Evolutionary conservation across 1,140 invertebrate species (phyloP), one percentile per base, ranked within the genome.

Genomic region (Papilio helenus): DNA sequence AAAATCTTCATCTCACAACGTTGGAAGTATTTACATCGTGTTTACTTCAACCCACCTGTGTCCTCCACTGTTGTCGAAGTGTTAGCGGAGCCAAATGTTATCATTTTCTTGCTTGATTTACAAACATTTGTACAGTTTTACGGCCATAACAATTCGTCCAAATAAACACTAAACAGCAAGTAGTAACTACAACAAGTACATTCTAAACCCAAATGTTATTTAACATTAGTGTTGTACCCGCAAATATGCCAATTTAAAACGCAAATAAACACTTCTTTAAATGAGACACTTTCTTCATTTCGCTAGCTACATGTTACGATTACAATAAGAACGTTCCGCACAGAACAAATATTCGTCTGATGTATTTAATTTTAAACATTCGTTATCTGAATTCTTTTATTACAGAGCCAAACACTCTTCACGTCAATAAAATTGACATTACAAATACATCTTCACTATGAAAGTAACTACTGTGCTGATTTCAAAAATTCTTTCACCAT

Each of bases 81-180:
- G 86, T 89, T 92, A 55, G 88, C 90, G 85, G 85, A 88, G 82
- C 93, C 87, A 78, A 94, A 93, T 83, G 93, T 93, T 91, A 93
- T 92, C 93, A 94, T 94, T 92, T 93, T 93, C 81, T 90, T 76
- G 81, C 79, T 82, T 87, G 76, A 79, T 88, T 84, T 86, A 86
- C 85, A 85, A 78, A 81, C 88, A 92, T 89, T 93, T 89, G 88
- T 87, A 89, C 82, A 88, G 87, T 89, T 89, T 89, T 89, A 80
- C 80, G 77, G 84, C 29, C 73, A 46, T 55, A 74, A 72, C 73
- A 29, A 78, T 76, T 77, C 71, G 81, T 71, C 80, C 80, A 84
- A 87, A 85, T 83, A 85, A 85, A 84, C 80, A 86, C 58, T 78
- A 73, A 82, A 82, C 81, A 68, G 72, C 23, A 68, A 72, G 79